Evolutionary conservation across 2,797 vertebrate species (phyloP).

Genomic region (Darevskia mixta): DNA sequence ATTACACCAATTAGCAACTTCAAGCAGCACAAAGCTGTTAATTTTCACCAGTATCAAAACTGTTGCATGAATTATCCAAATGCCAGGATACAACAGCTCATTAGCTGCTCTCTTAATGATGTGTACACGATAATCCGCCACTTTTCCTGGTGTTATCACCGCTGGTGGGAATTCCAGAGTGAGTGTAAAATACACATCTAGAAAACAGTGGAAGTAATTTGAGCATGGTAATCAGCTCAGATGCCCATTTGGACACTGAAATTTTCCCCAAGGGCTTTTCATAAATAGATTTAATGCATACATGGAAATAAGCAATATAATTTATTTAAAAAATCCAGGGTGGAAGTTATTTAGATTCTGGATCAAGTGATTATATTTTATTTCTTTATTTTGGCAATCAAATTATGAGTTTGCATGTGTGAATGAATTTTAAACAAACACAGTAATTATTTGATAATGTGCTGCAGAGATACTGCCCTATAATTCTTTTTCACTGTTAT

Average conservation of each 20-base stretch:
- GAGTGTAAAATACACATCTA: constrained; percentile 16
- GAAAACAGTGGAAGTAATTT: constrained; percentile 15
- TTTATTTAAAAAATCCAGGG: too few species aligned
- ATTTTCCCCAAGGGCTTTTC: not conserved
- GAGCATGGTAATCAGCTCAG: not conserved
- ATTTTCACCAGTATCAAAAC: constrained; percentile 57
- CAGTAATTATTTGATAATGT: too few species aligned
- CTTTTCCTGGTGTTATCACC: constrained; percentile 30
- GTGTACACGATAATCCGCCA: constrained; percentile 23
- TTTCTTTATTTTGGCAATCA: not conserved
- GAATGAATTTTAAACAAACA: too few species aligned
- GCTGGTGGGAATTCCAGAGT: constrained; percentile 40
- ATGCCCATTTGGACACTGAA: not conserved
- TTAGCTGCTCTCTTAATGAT: constrained; percentile 54
- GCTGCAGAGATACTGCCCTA: too few species aligned
- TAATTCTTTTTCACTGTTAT: too few species aligned
- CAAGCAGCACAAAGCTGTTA: constrained; percentile 59
- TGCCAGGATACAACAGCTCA: constrained; percentile 20
- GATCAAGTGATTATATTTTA: not conserved
- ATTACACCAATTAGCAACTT: constrained; percentile 50
- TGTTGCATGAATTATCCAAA: constrained; percentile 55
- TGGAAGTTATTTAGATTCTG: too few species aligned
- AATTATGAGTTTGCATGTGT: too few species aligned
- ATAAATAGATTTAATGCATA: not conserved
- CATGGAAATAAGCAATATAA: too few species aligned